Percentiles rank a stretch among this genome's conserved stretches.
Evolutionary conservation across 1,140 invertebrate genomes (phyloP).

Genomic region (Leptopilina clavipes): DNA sequence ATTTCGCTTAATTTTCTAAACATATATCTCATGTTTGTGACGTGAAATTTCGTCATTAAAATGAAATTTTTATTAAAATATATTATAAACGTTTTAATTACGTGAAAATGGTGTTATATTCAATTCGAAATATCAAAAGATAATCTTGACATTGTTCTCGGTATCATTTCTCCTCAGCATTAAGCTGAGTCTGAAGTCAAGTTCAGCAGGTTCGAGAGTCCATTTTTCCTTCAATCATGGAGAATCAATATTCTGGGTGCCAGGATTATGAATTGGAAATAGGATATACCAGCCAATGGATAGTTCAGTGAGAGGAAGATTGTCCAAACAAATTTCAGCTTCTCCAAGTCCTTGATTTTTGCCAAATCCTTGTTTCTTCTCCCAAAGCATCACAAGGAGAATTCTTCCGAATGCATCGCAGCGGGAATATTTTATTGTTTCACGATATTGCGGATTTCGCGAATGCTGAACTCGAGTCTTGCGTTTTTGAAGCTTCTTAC

Average conservation of each 20-base stretch:
- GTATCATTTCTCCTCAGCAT: slow-evolving; percentile 71
- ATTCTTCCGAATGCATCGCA: slow-evolving; percentile 89
- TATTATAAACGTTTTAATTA: neutral
- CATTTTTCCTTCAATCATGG: slow-evolving; percentile 79
- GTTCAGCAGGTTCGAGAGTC: slow-evolving; percentile 72
- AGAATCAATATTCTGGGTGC: slow-evolving; percentile 82
- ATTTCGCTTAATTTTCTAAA: too few species aligned
- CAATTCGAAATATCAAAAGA: slow-evolving; percentile 63
- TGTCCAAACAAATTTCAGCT: slow-evolving; percentile 87
- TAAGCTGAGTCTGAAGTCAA: slow-evolving; percentile 70
- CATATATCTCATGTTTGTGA: too few species aligned
- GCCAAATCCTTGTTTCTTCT: slow-evolving; percentile 88
- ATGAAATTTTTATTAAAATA: too few species aligned
- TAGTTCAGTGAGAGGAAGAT: slow-evolving; percentile 84
- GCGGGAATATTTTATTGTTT: slow-evolving; percentile 89
- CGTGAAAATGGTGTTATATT: neutral
- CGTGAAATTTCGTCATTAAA: too few species aligned
- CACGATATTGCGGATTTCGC: slow-evolving; percentile 88
- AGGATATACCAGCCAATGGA: slow-evolving; percentile 92
- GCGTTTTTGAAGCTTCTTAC: slow-evolving; percentile 90
- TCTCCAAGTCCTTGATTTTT: slow-evolving; percentile 92
- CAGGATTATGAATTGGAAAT: slow-evolving; percentile 85
- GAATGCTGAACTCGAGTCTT: slow-evolving; percentile 90
- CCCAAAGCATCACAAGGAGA: slow-evolving; percentile 92
- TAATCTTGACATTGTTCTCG: slow-evolving; percentile 70